Conservation (phyloP, 1,140 invertebrate genomes). For the Zaprionus ornatus region DNA sequence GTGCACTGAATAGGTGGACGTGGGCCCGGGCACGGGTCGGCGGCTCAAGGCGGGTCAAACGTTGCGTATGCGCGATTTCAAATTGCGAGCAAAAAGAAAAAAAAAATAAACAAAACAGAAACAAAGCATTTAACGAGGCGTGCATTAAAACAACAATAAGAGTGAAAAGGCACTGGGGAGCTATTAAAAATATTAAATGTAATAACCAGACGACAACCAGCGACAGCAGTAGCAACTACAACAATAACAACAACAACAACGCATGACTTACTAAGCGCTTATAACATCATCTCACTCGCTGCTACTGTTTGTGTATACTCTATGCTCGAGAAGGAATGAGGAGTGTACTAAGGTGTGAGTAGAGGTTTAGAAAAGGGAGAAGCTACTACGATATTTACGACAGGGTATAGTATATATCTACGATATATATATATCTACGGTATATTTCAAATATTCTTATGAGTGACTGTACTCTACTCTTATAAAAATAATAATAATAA, state of each 20-base stretch:
- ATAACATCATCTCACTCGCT: slow-evolving; percentile 30
- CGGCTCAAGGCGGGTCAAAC: slow-evolving; percentile 57
- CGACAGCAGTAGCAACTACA: too few relatives aligned
- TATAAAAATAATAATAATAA: too few relatives aligned
- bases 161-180: slow-evolving; percentile 30
- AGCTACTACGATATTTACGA: too few relatives aligned
- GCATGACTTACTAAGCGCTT: slow-evolving; percentile 63
- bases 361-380: too few relatives aligned
- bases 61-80: slow-evolving; percentile 77
- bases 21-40: neutral
- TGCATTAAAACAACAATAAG: slow-evolving; percentile 64
- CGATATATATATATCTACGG: too few relatives aligned
- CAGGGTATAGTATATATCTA: neutral
- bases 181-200: slow-evolving; percentile 79
- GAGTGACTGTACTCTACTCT: too few relatives aligned
- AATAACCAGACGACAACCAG: slow-evolving; percentile 50
- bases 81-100: slow-evolving; percentile 31
- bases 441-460: too few relatives aligned
- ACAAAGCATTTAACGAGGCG: slow-evolving; percentile 79
- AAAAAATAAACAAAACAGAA: slow-evolving; percentile 17
- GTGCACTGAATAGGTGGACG: slow-evolving; percentile 42
- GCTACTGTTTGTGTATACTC: slow-evolving; percentile 33
- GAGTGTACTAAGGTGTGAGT: too few relatives aligned
- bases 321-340: neutral
- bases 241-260: slow-evolving; percentile 10